These are phyloP conservation scores for Brachionus angularis DNA, from an alignment of 1,140 invertebrate species.

Conservation along the genomic window DNA sequence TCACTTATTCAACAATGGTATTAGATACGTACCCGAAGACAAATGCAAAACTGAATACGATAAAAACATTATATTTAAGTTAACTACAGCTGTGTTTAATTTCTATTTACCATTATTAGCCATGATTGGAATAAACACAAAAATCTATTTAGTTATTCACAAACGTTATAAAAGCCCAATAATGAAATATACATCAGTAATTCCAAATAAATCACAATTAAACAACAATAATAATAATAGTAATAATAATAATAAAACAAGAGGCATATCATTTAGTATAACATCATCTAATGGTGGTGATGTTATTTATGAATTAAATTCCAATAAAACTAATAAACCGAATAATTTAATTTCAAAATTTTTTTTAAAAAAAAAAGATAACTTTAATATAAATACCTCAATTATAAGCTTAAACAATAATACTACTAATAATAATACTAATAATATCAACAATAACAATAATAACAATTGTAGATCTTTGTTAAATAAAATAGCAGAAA, in stretches of 20 bases:
- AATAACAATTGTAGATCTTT: neutral
- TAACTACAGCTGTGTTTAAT: slow-evolving; percentile 60
- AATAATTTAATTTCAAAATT: too few species aligned
- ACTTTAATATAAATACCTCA: too few species aligned
- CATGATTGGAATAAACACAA: slow-evolving; percentile 62
- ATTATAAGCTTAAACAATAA: too few species aligned
- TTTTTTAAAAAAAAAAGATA: too few species aligned
- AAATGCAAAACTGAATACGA: slow-evolving; percentile 63
- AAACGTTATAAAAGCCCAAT: slow-evolving; percentile 31
- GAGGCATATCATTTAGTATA: too few species aligned
- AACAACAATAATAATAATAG: too few species aligned
- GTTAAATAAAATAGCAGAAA: neutral
- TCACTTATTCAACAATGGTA: slow-evolving; percentile 44
- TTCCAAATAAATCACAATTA: neutral
- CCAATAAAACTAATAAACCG: too few species aligned
- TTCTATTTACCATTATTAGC: slow-evolving; percentile 62
- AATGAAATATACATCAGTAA: slow-evolving; percentile 5
- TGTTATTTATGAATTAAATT: too few species aligned
- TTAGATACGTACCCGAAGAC: slow-evolving; percentile 49
- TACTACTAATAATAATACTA: too few species aligned
- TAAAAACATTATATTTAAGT: slow-evolving; percentile 59
- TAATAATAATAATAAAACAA: too few species aligned
- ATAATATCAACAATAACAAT: neutral
- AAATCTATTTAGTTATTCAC: slow-evolving; percentile 61
- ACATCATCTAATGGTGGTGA: too few species aligned